A percentile compares a stretch with the other conserved stretches of the same genome.
Conservation (phyloP, 1,140 invertebrate genomes). For the Drosophila pectinifera region DNA sequence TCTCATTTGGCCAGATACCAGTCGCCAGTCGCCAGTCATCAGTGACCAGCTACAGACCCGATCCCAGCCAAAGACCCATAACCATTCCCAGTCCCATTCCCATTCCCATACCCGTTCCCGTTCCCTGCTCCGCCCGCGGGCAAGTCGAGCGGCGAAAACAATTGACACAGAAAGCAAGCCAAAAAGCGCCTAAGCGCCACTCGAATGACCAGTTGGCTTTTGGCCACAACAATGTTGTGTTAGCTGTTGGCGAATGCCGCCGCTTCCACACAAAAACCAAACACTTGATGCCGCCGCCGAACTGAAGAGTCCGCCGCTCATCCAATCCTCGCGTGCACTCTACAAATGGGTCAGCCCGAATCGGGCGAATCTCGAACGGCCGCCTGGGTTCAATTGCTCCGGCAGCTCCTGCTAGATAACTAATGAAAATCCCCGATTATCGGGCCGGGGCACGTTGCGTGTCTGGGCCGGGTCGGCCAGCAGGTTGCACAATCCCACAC, state of each 20-base stretch:
- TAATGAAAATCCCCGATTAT: slow-evolving; percentile 72
- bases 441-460: slow-evolving; percentile 71
- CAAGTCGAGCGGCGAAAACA: slow-evolving; percentile 54
- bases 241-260: slow-evolving; percentile 27
- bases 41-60: slow-evolving; percentile 9
- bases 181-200: slow-evolving; percentile 78
- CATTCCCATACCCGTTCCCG: background rate
- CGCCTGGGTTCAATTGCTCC: slow-evolving; percentile 64
- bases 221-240: slow-evolving; percentile 32
- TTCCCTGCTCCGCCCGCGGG: slow-evolving; percentile 31
- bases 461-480: slow-evolving; percentile 30
- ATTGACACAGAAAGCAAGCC: slow-evolving; percentile 76
- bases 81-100: background rate
- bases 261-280: slow-evolving; percentile 52
- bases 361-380: slow-evolving; percentile 31
- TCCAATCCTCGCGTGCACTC: slow-evolving; percentile 71
- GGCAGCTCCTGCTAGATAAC: slow-evolving; percentile 27
- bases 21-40: slow-evolving; percentile 5
- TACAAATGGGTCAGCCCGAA: slow-evolving; percentile 68
- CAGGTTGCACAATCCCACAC: slow-evolving; percentile 61
- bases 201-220: slow-evolving; percentile 64
- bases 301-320: slow-evolving; percentile 50
- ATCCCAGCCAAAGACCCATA: background rate
- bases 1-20: slow-evolving; percentile 68
- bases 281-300: slow-evolving; percentile 74